phyloP scores from a whole-genome alignment of 2,113 vertebrate species.

The Pagrus major region DNA sequence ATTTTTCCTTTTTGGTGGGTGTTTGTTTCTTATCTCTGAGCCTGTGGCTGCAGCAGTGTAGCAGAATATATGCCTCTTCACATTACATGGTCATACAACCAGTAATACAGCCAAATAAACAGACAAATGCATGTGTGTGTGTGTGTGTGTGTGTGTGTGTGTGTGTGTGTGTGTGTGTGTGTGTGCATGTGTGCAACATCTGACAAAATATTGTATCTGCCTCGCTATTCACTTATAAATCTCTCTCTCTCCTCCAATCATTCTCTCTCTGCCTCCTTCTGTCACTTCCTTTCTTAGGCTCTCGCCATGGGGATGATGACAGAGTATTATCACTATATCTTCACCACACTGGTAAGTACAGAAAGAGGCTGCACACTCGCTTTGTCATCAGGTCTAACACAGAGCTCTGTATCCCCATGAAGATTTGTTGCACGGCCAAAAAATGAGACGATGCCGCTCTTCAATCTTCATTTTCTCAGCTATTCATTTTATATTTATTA shows the following conservation, averaged over 20 bases:
- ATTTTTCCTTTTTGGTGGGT: slow-evolving; percentile 30
- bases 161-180: slow-evolving; percentile 16
- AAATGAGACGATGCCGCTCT: not conserved
- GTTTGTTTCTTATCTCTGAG: slow-evolving; percentile 44
- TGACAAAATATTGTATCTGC: slow-evolving; percentile 45
- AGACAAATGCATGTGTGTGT: slow-evolving; percentile 14
- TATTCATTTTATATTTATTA: slow-evolving; percentile 33
- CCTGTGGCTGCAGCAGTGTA: slow-evolving; percentile 37
- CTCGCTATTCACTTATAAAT: slow-evolving; percentile 52
- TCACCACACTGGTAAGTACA: slow-evolving; percentile 97
- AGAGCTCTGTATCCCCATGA: slow-evolving; percentile 9
- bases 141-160: slow-evolving; percentile 14
- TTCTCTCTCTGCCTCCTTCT: slow-evolving; percentile 29
- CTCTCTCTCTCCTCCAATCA: not conserved
- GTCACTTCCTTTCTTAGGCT: slow-evolving; percentile 86
- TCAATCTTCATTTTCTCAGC: slow-evolving; percentile 47
- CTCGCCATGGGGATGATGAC: slow-evolving; percentile 99
- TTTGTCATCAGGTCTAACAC: slow-evolving; percentile 47
- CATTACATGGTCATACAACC: slow-evolving; percentile 39
- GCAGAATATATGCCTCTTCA: slow-evolving; percentile 58
- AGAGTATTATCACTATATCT: slow-evolving; percentile 99
- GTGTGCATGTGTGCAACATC: slow-evolving; percentile 26
- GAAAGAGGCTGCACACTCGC: slow-evolving; percentile 4
- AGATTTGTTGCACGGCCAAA: slow-evolving; percentile 35
- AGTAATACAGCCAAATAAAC: slow-evolving; percentile 23